Evolutionary conservation across 2,888 invertebrate genomes (phyloP), one percentile per base, ranked within the genome.

Genomic region (Drosophila cracens): DNA sequence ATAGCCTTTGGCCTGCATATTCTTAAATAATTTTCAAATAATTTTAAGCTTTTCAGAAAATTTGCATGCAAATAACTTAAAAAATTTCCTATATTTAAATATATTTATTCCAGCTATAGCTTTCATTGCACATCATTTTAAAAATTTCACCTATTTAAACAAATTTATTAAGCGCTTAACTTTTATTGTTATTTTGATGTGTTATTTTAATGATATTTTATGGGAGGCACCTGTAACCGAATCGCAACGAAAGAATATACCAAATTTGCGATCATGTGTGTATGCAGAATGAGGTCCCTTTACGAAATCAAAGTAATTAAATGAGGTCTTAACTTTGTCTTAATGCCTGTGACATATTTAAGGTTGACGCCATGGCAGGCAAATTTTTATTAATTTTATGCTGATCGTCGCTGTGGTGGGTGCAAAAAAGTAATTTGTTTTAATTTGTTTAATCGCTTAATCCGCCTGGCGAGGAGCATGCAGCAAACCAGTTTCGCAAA

Each of bases 391-490:
- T 90, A 76, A 86, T 86, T 88, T 90, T 73, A 83, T 88, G 83
- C 81, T 64, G 69, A 70, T 64, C 49, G 61, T 52, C 76, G 75
- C 82, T 71, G 88, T 87, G 87, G 87, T 83, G 84, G 88, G 87
- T 89, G 84, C 89, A 89, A 89, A 90, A 90, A 87, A 84, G 87
- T 90, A 91, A 90, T 90, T 90, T 90, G 90, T 90, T 90, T 91
- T 90, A 91, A 90, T 90, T 91, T 90, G 89, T 87, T 90, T 91
- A 90, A 90, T 91, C 90, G 90, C 90, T 91, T 90, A 90, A 90
- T 90, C 90, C 88, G 85, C 70, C 82, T 31, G 53, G 51, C 29
- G 65, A 51, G 48, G 34, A 56, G 40, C 65, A 60, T 59, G 49
- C 61, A 4, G 34, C 34, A 70, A 80, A 78, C 77, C 76, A 65